Conservation (phyloP, 2,113 vertebrate genomes). For the Hemiprocne comata region DNA sequence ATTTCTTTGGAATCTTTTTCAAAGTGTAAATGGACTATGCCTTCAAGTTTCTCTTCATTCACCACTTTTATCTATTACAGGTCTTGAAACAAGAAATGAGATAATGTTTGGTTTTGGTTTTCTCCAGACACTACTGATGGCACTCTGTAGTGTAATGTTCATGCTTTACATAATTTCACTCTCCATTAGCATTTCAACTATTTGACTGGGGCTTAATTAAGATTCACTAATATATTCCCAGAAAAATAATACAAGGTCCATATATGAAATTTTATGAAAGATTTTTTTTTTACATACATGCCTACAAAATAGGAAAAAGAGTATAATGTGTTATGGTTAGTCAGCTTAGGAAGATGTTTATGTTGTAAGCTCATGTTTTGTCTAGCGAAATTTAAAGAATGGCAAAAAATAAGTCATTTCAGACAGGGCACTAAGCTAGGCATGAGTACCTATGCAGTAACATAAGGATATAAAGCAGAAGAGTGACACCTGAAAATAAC, state of each 20-base stretch:
- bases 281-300: not conserved
- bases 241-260: not conserved
- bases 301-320: not conserved
- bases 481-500: not conserved
- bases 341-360: not conserved
- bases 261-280: not conserved
- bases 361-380: not conserved
- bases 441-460: not conserved
- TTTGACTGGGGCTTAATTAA: not conserved
- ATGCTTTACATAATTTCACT: not conserved
- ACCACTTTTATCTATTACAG: not conserved
- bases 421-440: not conserved
- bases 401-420: not conserved
- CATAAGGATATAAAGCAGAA: not conserved
- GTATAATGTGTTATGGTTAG: not conserved
- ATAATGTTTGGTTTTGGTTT: not conserved
- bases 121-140: not conserved
- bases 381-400: not conserved
- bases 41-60: not conserved
- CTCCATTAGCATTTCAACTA: not conserved
- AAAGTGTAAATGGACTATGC: conserved; percentile 3
- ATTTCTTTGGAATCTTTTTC: not conserved
- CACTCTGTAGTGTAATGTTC: not conserved
- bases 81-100: not conserved
- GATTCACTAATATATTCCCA: not conserved